Evolutionary conservation across 53 echinoderm and acorn worm genomes (phyloP).

Genomic region (Stichopus horrens): DNA sequence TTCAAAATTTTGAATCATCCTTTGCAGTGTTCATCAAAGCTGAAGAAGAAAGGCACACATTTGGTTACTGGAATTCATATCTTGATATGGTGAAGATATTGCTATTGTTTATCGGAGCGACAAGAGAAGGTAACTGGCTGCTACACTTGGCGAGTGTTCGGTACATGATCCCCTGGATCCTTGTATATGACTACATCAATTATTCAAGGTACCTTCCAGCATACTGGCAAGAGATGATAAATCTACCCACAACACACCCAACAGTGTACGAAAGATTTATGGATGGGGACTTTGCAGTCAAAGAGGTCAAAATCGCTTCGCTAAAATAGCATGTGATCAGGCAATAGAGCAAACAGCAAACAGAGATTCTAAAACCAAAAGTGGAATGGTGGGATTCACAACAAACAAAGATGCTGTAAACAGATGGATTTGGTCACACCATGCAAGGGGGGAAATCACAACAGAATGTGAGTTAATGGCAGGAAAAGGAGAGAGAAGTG

Average conservation of each 20-base stretch:
- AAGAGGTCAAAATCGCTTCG: slow-evolving; percentile 47
- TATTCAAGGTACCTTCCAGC: slow-evolving; percentile 67
- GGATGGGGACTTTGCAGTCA: slow-evolving; percentile 65
- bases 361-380: slow-evolving; percentile 69
- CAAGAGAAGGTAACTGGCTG: slow-evolving; percentile 63
- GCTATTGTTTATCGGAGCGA: slow-evolving; percentile 53
- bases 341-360: slow-evolving; percentile 68
- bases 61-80: slow-evolving; percentile 53
- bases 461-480: slow-evolving; percentile 60
- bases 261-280: slow-evolving; percentile 41
- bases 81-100: slow-evolving; percentile 55
- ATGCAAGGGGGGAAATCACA: slow-evolving; percentile 54
- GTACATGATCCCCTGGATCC: slow-evolving; percentile 65
- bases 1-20: slow-evolving; percentile 9
- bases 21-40: slow-evolving; percentile 19
- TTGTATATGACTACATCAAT: slow-evolving; percentile 64
- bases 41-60: slow-evolving; percentile 36
- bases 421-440: slow-evolving; percentile 55
- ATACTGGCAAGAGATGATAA: slow-evolving; percentile 62
- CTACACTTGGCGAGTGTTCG: slow-evolving; percentile 58
- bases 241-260: slow-evolving; percentile 52
- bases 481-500: slow-evolving; percentile 23
- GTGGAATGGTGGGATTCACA: slow-evolving; percentile 68
- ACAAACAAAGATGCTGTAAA: slow-evolving; percentile 59
- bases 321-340: slow-evolving; percentile 54